Conservation (phyloP, 2,113 vertebrate genomes). For the Cololabis saira region DNA sequence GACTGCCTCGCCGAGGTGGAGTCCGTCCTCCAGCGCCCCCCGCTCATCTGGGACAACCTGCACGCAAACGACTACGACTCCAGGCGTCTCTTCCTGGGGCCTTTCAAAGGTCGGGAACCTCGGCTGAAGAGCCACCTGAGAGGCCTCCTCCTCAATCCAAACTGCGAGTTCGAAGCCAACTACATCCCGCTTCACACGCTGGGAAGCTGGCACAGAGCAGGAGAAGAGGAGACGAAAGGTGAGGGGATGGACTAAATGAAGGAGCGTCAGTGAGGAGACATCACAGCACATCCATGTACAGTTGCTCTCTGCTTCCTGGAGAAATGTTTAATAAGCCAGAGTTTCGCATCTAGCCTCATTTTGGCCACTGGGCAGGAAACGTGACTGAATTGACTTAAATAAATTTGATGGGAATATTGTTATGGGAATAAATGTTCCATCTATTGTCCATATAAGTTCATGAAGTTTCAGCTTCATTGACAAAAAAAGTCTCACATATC, state of each 20-base stretch:
- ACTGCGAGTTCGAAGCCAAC: conserved; percentile 91
- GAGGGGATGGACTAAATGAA: conserved; percentile 14
- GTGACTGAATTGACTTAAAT: conserved; percentile 12
- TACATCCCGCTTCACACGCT: conserved; percentile 87
- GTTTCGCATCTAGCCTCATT: conserved; percentile 39
- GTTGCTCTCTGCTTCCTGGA: conserved; percentile 17
- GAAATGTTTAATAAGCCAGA: conserved; percentile 23
- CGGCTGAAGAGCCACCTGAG: conserved; percentile 75
- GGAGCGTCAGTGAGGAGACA: conserved; percentile 15
- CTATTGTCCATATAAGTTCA: conserved; percentile 5
- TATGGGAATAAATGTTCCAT: conserved; percentile 19
- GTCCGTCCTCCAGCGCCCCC: conserved; percentile 80
- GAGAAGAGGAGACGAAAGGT: conserved; percentile 73
- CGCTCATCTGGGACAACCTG: conserved; percentile 89
- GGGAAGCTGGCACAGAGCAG: conserved; percentile 81
- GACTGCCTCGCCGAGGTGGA: conserved; percentile 83
- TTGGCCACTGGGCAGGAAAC: conserved; percentile 16
- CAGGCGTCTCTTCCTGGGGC: conserved; percentile 87
- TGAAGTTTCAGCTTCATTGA: too few species aligned
- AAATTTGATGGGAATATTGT: neutral
- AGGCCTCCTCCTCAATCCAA: conserved; percentile 89
- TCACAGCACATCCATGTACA: conserved; percentile 17
- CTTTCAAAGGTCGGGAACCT: conserved; percentile 85
- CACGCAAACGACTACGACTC: conserved; percentile 91
- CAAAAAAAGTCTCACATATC: too few species aligned